These are phyloP conservation scores for Chiropotes sagulatus DNA, from an alignment of 2,797 vertebrate species.

Conservation along the genomic window DNA sequence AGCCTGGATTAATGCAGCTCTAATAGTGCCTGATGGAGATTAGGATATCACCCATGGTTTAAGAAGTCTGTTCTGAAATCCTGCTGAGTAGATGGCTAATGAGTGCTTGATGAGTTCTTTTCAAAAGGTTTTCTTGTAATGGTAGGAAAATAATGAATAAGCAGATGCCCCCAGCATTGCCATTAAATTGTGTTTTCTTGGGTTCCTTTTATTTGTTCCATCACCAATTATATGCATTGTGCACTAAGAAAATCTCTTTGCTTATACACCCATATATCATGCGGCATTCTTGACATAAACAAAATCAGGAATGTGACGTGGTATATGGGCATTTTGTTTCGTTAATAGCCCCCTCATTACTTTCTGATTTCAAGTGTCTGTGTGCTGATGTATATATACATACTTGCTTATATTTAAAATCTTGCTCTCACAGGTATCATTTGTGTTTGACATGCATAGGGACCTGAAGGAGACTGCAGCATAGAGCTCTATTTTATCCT, in stretches of 20 bases:
- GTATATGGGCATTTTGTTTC: neutral
- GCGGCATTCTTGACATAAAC: neutral
- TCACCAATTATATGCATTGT: neutral
- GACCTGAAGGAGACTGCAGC: neutral
- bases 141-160: neutral
- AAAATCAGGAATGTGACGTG: neutral
- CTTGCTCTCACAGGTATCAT: neutral
- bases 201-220: neutral
- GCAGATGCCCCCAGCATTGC: neutral
- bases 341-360: neutral
- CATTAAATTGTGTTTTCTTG: slow-evolving; percentile 2
- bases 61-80: neutral
- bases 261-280: neutral
- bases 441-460: neutral
- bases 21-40: neutral
- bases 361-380: slow-evolving; percentile 17
- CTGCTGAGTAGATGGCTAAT: slow-evolving; percentile 1
- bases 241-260: slow-evolving; percentile 5
- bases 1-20: neutral
- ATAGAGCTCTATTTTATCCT: neutral
- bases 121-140: neutral
- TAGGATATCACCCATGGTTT: neutral
- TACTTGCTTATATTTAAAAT: neutral
- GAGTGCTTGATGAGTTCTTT: neutral
- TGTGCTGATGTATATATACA: neutral